Conservation (phyloP, 92 coral and sea anemone species). For the Zoanthus gigantus region DNA sequence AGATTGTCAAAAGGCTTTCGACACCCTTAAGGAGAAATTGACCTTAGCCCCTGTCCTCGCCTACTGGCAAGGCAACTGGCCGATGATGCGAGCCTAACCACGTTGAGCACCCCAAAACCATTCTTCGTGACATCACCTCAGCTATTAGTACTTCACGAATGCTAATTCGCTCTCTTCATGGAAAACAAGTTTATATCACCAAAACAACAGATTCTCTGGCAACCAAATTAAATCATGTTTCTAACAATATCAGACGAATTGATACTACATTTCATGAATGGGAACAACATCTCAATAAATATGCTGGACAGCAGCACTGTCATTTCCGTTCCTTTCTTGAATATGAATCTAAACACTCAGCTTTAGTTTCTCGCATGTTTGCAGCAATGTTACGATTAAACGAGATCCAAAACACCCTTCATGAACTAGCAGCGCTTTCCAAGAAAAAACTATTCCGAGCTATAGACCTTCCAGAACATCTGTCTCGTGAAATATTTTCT, state of each 20-base stretch:
- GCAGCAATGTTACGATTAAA: conserved; percentile 10
- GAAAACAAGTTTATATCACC: neutral
- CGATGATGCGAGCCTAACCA: neutral
- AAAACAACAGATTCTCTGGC: conserved; percentile 17
- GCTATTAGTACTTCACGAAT: neutral
- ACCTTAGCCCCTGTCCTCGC: conserved; percentile 62
- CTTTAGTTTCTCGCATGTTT: conserved; percentile 2
- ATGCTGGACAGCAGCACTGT: neutral
- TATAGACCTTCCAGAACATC: neutral
- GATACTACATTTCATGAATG: conserved; percentile 7
- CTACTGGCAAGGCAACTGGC: neutral
- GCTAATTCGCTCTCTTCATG: neutral
- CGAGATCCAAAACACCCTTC: conserved; percentile 21
- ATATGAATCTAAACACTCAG: conserved; percentile 7
- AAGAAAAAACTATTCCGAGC: conserved; percentile 18
- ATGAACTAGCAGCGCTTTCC: conserved; percentile 10
- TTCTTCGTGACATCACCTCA: neutral
- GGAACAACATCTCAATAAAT: conserved; percentile 14
- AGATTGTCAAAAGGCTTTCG: conserved; percentile 48
- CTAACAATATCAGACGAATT: neutral
- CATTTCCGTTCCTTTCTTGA: conserved; percentile 26
- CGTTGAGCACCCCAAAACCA: neutral
- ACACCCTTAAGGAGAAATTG: conserved; percentile 43
- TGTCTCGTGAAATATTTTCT: conserved; percentile 8
- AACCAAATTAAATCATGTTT: conserved; percentile 7